Evolutionary conservation across 2,797 vertebrate species (phyloP).

Genomic region (Thalassophryne amazonica): DNA sequence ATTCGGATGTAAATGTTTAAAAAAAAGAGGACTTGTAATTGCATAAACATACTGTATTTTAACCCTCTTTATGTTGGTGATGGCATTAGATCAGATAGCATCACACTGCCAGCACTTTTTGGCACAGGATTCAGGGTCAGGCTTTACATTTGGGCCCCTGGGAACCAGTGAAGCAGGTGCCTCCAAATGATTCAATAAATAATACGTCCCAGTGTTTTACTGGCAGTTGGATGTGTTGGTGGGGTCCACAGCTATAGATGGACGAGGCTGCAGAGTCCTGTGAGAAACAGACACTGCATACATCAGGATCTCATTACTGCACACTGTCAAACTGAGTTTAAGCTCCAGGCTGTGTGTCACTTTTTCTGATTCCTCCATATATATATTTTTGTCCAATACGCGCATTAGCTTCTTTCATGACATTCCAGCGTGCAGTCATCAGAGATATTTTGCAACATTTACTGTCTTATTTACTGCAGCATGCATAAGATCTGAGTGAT

Average conservation of each 20-base stretch:
- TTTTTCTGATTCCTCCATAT: conserved; percentile 59
- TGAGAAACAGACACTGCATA: conserved; percentile 20
- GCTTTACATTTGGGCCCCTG: conserved; percentile 19
- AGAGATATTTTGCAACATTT: conserved; percentile 32
- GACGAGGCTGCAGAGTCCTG: conserved; percentile 18
- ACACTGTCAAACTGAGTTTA: conserved; percentile 49
- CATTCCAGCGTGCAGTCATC: conserved; percentile 27
- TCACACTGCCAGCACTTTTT: conserved; percentile 18
- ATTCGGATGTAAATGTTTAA: conserved; percentile 24
- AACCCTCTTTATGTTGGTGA: conserved; percentile 40
- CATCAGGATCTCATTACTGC: conserved; percentile 64
- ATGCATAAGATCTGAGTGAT: conserved; percentile 8
- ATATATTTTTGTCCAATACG: conserved; percentile 37
- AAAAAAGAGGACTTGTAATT: conserved; percentile 30
- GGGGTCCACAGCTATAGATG: conserved; percentile 31
- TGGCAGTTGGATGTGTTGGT: conserved; percentile 40
- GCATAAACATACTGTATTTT: conserved; percentile 41
- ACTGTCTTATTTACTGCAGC: conserved; percentile 26
- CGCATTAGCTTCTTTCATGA: conserved; percentile 29
- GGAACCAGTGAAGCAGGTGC: conserved; percentile 44
- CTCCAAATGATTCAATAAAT: conserved; percentile 27
- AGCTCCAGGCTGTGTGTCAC: conserved; percentile 42
- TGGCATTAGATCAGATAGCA: conserved; percentile 51
- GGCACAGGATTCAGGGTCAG: conserved; percentile 14
- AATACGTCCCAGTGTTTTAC: conserved; percentile 42